phyloP scores from a whole-genome alignment of 2,797 vertebrate genomes.

The Thripadectes ignobilis region DNA sequence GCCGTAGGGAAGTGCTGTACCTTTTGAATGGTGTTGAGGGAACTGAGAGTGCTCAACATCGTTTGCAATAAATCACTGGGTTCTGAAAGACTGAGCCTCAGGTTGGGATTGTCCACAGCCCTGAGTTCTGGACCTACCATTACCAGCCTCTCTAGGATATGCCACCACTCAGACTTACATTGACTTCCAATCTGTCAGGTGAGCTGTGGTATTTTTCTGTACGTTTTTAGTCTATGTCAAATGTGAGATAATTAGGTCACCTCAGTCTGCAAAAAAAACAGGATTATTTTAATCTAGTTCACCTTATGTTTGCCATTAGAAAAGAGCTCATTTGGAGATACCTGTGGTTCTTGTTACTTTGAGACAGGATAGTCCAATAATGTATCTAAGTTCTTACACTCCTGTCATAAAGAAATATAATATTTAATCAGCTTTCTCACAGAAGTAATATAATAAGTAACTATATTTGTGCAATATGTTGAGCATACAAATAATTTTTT shows the following conservation, averaged over 20 bases:
- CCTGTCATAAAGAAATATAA: neutral
- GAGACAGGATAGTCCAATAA: neutral
- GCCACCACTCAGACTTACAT: neutral
- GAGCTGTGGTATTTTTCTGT: neutral
- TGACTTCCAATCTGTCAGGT: constrained; percentile 5
- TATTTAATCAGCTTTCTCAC: neutral
- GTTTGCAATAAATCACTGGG: neutral
- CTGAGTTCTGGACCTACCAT: neutral
- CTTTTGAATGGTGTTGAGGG: neutral
- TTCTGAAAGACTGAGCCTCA: neutral
- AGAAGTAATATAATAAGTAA: neutral
- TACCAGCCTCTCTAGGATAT: neutral
- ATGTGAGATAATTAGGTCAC: neutral
- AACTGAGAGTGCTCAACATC: neutral
- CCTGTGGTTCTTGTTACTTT: neutral
- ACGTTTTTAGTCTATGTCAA: neutral
- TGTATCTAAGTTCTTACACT: neutral
- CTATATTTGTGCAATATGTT: neutral
- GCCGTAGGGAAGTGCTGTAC: neutral
- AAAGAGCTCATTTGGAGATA: neutral
- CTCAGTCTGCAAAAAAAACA: neutral
- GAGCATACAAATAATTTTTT: neutral
- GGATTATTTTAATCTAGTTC: neutral
- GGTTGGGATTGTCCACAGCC: neutral
- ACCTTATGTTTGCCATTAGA: neutral